Percentiles rank a stretch among this genome's conserved stretches.
These are phyloP conservation scores for Halichoerus grypus DNA, from an alignment of 2,113 vertebrate species.

Conservation along the genomic window DNA sequence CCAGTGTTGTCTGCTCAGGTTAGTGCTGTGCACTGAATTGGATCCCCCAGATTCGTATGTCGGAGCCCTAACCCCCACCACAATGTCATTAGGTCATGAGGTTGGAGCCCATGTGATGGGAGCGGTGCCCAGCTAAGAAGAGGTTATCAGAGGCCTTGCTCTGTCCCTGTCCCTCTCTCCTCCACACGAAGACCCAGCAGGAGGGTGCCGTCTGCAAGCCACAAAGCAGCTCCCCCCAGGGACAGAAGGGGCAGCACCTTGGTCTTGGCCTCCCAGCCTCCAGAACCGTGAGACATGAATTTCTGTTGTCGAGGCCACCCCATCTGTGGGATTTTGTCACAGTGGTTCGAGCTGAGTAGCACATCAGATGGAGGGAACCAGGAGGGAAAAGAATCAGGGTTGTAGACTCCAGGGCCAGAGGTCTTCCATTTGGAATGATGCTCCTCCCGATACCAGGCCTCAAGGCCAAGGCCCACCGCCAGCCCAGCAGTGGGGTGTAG, in stretches of 20 bases:
- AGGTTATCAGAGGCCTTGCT: too few relatives aligned
- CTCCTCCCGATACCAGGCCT: not conserved
- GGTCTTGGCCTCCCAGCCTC: not conserved
- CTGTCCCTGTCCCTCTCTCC: too few relatives aligned
- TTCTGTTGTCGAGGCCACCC: not conserved
- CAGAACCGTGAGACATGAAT: not conserved
- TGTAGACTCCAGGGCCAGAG: not conserved
- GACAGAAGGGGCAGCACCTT: not conserved
- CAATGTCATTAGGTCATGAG: not conserved
- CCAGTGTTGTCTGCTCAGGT: not conserved
- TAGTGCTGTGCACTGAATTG: too few relatives aligned
- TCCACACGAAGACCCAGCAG: not conserved
- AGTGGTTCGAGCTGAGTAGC: not conserved
- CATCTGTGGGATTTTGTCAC: not conserved
- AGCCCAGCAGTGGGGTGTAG: not conserved
- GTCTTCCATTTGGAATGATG: accelerated
- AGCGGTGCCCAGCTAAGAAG: not conserved
- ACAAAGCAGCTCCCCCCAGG: too few relatives aligned
- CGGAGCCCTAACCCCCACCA: accelerated
- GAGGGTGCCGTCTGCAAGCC: accelerated
- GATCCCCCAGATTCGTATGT: accelerated
- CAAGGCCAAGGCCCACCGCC: accelerated
- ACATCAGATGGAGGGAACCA: not conserved
- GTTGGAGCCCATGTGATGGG: not conserved
- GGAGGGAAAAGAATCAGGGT: not conserved